Evolutionary conservation across 2,113 vertebrate genomes (phyloP).

Genomic region (Anolis sagrei): DNA sequence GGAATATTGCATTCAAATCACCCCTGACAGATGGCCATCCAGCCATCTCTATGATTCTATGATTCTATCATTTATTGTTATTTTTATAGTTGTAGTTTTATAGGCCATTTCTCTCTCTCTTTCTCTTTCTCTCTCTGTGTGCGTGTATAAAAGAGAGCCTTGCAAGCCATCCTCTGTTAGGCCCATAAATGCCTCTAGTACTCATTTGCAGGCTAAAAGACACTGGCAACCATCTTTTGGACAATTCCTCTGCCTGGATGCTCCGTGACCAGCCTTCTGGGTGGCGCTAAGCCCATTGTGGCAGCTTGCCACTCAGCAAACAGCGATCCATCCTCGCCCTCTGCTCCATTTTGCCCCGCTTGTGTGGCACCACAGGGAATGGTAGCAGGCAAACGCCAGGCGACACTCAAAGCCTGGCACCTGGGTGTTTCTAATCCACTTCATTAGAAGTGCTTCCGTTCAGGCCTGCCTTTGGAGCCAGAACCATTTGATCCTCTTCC

Average conservation of each 20-base stretch:
- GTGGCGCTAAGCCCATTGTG: not conserved
- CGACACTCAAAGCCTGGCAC: accelerated
- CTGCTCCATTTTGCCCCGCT: not conserved
- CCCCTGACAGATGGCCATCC: too few relatives aligned
- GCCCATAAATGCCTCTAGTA: not conserved
- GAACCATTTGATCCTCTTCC: accelerated
- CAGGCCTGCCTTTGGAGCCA: accelerated
- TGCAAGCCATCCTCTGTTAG: not conserved
- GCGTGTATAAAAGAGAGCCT: too few relatives aligned
- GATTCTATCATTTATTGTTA: too few relatives aligned
- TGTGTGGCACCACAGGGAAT: not conserved
- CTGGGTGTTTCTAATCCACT: accelerated
- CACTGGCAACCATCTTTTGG: not conserved
- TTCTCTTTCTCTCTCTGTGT: too few relatives aligned
- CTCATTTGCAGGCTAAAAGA: not conserved
- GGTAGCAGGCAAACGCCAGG: too few relatives aligned
- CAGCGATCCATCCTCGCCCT: not conserved
- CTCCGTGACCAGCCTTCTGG: not conserved
- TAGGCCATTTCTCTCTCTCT: too few relatives aligned
- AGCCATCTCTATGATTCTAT: too few relatives aligned
- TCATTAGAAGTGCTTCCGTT: not conserved
- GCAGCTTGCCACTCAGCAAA: not conserved
- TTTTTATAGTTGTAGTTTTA: too few relatives aligned
- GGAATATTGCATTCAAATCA: too few relatives aligned
- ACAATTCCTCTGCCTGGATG: not conserved